These are phyloP conservation scores for Paramormyrops kingsleyae DNA, from an alignment of 2,113 vertebrate species.

Conservation along the genomic window DNA sequence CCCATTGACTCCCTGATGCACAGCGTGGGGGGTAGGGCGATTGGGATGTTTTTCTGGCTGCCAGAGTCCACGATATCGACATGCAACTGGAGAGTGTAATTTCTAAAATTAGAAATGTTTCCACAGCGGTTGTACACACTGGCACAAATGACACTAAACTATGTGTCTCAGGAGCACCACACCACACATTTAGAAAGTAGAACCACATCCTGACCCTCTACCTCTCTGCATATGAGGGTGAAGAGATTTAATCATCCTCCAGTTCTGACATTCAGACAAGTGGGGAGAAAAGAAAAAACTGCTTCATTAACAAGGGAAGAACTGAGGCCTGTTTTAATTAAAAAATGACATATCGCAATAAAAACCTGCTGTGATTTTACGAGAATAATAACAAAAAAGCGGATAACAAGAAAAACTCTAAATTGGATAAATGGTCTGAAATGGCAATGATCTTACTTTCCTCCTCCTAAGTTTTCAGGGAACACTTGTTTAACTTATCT, in stretches of 20 bases:
- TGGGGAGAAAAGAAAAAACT: neutral
- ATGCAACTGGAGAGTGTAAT: slow-evolving; percentile 12
- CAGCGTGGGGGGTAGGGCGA: neutral
- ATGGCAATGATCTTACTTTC: neutral
- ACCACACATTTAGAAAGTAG: neutral
- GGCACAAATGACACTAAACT: neutral
- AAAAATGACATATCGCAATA: neutral
- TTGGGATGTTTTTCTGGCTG: slow-evolving; percentile 6
- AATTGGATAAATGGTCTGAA: neutral
- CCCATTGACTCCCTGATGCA: neutral
- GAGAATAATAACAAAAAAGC: neutral
- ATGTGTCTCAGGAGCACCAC: neutral
- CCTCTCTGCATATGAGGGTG: neutral
- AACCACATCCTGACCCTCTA: neutral
- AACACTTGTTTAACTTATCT: neutral
- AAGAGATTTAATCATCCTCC: neutral
- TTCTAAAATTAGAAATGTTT: slow-evolving; percentile 13
- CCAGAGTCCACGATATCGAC: slow-evolving; percentile 4
- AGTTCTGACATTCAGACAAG: neutral
- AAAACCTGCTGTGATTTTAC: neutral
- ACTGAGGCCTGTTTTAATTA: neutral
- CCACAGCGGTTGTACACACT: neutral
- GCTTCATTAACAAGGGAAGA: neutral
- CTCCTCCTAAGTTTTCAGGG: neutral
- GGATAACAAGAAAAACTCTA: neutral